Conservation (phyloP, 2,113 vertebrate species). For the Hippotragus niger region DNA sequence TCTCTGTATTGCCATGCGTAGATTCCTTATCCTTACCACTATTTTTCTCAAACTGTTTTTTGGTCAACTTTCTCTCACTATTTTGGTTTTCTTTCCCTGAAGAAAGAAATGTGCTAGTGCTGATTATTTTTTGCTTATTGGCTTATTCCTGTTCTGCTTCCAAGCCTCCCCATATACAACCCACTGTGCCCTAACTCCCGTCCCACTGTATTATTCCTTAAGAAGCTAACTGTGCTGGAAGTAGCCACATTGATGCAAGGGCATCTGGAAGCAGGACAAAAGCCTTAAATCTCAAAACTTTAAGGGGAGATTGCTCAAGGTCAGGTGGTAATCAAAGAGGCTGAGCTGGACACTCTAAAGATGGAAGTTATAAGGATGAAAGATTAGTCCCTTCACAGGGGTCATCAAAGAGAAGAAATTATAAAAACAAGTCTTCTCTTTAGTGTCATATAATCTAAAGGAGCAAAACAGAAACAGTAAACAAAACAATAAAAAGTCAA, state of each 20-base stretch:
- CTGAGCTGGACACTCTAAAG: not conserved
- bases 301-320: not conserved
- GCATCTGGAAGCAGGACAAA: not conserved
- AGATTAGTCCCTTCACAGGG: not conserved
- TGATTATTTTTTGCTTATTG: not conserved
- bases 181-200: fast-evolving
- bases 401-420: not conserved
- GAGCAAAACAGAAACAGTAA: not conserved
- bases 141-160: not conserved
- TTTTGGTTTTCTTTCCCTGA: not conserved
- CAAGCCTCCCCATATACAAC: not conserved
- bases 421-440: not conserved
- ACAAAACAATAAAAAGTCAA: not conserved
- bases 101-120: not conserved
- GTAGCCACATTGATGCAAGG: not conserved
- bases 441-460: not conserved
- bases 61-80: not conserved
- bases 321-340: not conserved
- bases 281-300: not conserved
- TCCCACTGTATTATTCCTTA: not conserved
- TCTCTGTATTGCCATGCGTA: not conserved
- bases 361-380: not conserved
- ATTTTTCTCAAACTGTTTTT: not conserved
- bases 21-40: not conserved
- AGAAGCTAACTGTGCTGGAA: not conserved